phyloP scores from a whole-genome alignment of 2,113 vertebrate genomes.

The Lepisosteus osseus region DNA sequence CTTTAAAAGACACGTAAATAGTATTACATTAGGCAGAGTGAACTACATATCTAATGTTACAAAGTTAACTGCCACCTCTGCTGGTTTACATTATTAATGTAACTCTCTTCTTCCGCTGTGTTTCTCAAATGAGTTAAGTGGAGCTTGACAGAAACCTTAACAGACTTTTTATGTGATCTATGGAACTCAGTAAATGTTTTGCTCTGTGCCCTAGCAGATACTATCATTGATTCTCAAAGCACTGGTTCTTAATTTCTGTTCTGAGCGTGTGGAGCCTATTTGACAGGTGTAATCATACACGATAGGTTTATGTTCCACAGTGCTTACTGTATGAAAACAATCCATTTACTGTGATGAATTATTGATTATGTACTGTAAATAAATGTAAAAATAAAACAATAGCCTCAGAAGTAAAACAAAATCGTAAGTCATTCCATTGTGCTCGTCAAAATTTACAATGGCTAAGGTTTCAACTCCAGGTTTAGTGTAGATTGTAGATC shows the following conservation, averaged over 20 bases:
- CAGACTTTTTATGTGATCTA: background rate
- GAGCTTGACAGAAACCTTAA: constrained; percentile 18
- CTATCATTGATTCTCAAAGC: constrained; percentile 8
- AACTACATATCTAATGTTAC: constrained; percentile 31
- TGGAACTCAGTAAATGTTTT: constrained; percentile 11
- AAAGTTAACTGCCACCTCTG: constrained; percentile 29
- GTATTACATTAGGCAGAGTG: constrained; percentile 21
- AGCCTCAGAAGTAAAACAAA: background rate
- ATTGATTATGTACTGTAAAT: constrained; percentile 1
- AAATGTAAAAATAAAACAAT: background rate
- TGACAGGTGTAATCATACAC: background rate
- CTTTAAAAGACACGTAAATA: constrained; percentile 27
- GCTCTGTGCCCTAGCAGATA: constrained; percentile 22
- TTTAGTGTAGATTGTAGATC: too few species aligned
- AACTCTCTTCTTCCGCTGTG: constrained; percentile 19
- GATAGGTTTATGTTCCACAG: background rate
- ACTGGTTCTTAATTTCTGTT: constrained; percentile 8
- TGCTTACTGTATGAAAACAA: background rate
- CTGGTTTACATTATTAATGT: constrained; percentile 34
- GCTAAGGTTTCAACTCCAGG: too few species aligned
- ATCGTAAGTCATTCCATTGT: background rate
- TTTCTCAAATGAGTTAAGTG: constrained; percentile 23
- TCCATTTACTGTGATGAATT: constrained; percentile 6
- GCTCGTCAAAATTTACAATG: too few species aligned
- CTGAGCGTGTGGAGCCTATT: background rate